Base-by-base conservation (phyloP, 2,113 vertebrate genomes). In the Erinaceus europaeus region DNA sequence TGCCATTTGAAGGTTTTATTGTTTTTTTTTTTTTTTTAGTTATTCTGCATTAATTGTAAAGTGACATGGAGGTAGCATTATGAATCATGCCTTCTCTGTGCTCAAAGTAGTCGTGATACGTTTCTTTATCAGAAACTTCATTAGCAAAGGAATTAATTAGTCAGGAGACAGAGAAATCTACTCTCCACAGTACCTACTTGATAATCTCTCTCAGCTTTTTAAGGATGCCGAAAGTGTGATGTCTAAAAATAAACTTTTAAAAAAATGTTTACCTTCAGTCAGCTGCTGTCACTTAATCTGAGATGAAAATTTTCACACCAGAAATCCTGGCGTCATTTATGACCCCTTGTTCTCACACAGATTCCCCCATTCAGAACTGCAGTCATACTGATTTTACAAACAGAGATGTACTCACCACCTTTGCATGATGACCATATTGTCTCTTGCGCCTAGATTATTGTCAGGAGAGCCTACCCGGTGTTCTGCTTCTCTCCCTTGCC, bases 1-100 rank as follows among this genome's bases (percentile, higher is more conserved):
- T 94, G 36, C 74, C 74, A 86, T 86, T 92, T 69, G 76, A 88
- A 93, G 77, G 90, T 73, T 95, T n/a, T n/a, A n/a, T n/a, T n/a
- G n/a, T n/a, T n/a, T n/a, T n/a, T n/a, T n/a, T n/a, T n/a, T n/a
- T n/a, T 96, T 69, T 36, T 67, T 88, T 86, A 75, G 36, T 44
- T 67, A 59, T n/a, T 62, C 50, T 82, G 92, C 38, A 67, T 78
- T 65, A 64, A 52, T 57, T 71, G 17, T 6, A 84, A 20, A 67
- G 44, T 59, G n/a, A 85, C 61, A 85, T 78, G 50, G 23, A 84
- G 23, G 8, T 71, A 14, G 0, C 40, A 46, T 64, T 73, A 40
- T 88, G 25, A 94, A 77, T 91, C 89, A 82, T 73, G 27, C 38
- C 18, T 23, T 61, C 67, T 42, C 32, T 84, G 36, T 78, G 48